phyloP scores from a whole-genome alignment of 2,888 invertebrate genomes.

The Ypsolopha sequella region DNA sequence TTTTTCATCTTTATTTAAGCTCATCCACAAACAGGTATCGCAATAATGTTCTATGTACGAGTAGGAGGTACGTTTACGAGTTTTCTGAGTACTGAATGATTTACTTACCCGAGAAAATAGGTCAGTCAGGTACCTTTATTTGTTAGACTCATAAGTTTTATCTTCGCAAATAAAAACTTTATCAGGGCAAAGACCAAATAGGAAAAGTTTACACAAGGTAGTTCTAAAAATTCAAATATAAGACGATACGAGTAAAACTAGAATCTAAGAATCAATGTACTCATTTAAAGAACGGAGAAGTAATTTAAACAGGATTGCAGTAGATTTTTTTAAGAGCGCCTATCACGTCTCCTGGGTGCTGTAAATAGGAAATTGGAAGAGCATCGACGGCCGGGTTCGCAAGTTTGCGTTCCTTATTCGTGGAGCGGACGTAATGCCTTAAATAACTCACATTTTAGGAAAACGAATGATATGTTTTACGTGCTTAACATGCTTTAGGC shows the following conservation, averaged over 20 bases:
- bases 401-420: neutral
- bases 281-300: no score
- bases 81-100: no score
- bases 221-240: no score
- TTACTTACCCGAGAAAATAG: no score
- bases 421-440: neutral
- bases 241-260: no score
- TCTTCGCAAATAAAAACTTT: no score
- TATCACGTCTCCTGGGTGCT: neutral
- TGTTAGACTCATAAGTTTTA: no score
- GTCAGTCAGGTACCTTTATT: no score
- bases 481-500: slow-evolving; percentile 24
- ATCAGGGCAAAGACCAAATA: no score
- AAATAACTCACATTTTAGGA: neutral
- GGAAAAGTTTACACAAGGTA: no score
- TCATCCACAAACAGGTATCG: neutral
- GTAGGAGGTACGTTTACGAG: no score
- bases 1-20: neutral
- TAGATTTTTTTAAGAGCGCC: neutral
- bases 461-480: slow-evolving; percentile 22
- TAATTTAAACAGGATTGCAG: neutral
- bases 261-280: no score
- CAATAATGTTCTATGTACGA: neutral
- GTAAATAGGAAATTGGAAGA: neutral
- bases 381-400: neutral